These are phyloP conservation scores for Micronisus gabar DNA, from an alignment of 2,113 vertebrate genomes.

Conservation along the genomic window DNA sequence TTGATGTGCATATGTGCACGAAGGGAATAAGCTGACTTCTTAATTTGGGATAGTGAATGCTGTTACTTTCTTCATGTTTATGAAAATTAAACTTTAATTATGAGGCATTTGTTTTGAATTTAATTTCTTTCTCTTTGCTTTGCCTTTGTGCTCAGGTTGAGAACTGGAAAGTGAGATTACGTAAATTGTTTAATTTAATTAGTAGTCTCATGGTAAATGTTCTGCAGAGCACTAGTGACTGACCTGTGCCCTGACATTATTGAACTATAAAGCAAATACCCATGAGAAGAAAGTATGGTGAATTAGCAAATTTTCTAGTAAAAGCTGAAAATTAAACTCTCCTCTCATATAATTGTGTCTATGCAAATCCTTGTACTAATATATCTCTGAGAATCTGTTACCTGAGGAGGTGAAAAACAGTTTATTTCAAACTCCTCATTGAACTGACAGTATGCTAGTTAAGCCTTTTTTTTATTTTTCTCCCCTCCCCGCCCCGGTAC, in stretches of 20 bases:
- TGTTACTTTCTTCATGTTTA: slow-evolving; percentile 15
- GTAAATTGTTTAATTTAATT: slow-evolving; percentile 62
- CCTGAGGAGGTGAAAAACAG: background rate
- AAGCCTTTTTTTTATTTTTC: background rate
- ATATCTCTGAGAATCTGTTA: background rate
- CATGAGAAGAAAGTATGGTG: background rate
- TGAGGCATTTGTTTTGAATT: slow-evolving; percentile 15
- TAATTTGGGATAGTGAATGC: background rate
- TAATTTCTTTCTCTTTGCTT: slow-evolving; percentile 37
- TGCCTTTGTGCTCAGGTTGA: slow-evolving; percentile 25
- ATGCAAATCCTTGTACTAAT: background rate
- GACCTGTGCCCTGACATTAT: slow-evolving; percentile 62
- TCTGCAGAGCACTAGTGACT: slow-evolving; percentile 44
- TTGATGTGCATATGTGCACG: background rate
- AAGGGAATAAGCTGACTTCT: background rate
- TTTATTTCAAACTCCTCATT: background rate
- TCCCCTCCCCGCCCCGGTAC: rapidly evolving
- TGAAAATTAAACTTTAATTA: slow-evolving; percentile 51
- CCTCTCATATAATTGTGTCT: background rate
- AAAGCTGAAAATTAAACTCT: background rate
- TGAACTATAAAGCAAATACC: slow-evolving; percentile 51
- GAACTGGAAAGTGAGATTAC: slow-evolving; percentile 30
- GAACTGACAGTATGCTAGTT: background rate
- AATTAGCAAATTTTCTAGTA: slow-evolving; percentile 12
- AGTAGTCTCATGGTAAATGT: slow-evolving; percentile 49